Base-by-base conservation (phyloP, 2,888 invertebrate genomes). In the Ophion slaviceki region DNA sequence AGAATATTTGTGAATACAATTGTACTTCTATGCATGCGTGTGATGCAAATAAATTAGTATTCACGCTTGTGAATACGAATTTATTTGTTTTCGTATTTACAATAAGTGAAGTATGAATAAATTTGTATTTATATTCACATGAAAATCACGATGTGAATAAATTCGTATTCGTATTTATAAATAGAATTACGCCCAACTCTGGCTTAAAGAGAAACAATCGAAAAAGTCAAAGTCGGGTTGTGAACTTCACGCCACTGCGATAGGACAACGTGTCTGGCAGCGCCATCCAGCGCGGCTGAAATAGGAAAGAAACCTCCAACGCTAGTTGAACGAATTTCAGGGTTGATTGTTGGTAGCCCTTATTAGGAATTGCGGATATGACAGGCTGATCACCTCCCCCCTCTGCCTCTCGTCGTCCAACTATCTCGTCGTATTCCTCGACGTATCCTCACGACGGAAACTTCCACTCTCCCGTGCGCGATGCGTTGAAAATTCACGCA, bases 381-480 rank as follows among this genome's bases (percentile, higher is more conserved):
- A 81, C 74, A 74, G 68, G 74, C 77, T 68, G 45, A 71, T 77
- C 40, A 53, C 20, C 61, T 24, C 47, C 70, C 24, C 36, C 64
- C 40, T 47, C 45, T 45, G 62, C 64, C 70, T 64, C 66, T 62
- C 61, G 47, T 59, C 28, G 40, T 40, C 72, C 36, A 67, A 64
- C 75, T 57, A 64, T 47, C 47, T 64, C 64, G 36, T 59, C 28
- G 75, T 67, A 71, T 77, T 82, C 79, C 45, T 72, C 85, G 47
- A 82, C 82, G 76, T 82, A 74, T 86, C 59, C 77, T 45, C 62
- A 61, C 74, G 74, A 78, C 80, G 86, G 86, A 86, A 83, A 83
- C 47, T 86, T 86, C 80, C 79, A 80, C 67, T 80, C 79, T 72
- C 61, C 75, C 68, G 77, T 71, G 85, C 57, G 40, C 59, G 67